These are phyloP conservation scores for Pterois miles DNA, from an alignment of 2,797 vertebrate genomes.

Conservation along the genomic window DNA sequence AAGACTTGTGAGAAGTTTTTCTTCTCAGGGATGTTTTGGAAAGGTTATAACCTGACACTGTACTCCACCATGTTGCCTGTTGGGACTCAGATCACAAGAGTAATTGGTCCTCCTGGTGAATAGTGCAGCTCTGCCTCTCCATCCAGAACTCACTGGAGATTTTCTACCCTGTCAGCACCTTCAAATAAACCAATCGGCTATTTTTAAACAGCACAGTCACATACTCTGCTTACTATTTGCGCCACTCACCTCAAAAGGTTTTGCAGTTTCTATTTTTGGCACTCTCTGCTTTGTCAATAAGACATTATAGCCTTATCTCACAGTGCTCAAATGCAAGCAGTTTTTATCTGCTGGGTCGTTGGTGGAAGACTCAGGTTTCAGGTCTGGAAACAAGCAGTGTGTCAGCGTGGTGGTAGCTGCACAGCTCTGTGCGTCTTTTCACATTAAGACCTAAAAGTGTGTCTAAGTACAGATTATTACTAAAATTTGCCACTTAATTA, in stretches of 20 bases:
- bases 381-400: conserved; percentile 21
- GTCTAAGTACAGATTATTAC: background rate
- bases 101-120: conserved; percentile 35
- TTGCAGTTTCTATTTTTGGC: conserved; percentile 64
- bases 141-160: conserved; percentile 23
- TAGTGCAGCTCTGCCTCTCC: conserved; percentile 16
- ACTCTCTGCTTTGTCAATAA: conserved; percentile 50
- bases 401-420: background rate
- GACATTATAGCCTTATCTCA: conserved; percentile 54
- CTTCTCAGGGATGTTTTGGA: background rate
- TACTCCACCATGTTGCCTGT: background rate
- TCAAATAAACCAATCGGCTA: conserved; percentile 41
- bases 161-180: conserved; percentile 53
- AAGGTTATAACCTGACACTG: conserved; percentile 8
- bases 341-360: conserved; percentile 48
- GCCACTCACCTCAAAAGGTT: conserved; percentile 49
- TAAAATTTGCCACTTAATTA: background rate
- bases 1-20: background rate
- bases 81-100: conserved; percentile 32
- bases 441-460: background rate
- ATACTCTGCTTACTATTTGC: conserved; percentile 36
- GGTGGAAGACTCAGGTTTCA: conserved; percentile 46
- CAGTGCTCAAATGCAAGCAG: conserved; percentile 49
- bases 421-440: background rate
- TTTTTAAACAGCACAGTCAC: conserved; percentile 49